phyloP scores from a whole-genome alignment of 1,140 invertebrate genomes.

The Pectinophora gossypiella region DNA sequence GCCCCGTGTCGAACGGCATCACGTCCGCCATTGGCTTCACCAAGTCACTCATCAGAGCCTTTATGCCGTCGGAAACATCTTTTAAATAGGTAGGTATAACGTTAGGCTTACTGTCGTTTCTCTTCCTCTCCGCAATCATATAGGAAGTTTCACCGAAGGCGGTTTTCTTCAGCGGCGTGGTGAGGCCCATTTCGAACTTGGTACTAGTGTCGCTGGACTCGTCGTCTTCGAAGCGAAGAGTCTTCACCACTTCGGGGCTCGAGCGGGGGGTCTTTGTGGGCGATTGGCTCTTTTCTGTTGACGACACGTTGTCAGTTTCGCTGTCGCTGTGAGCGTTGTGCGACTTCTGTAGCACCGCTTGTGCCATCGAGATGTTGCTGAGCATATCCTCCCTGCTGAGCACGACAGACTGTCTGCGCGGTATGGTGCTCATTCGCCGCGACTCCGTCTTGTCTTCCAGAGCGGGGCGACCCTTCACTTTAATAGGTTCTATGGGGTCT shows the following conservation, averaged over 20 bases:
- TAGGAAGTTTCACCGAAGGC: conserved; percentile 42
- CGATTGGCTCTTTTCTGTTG: not conserved
- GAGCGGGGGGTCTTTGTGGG: conserved; percentile 12
- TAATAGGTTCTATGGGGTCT: not conserved
- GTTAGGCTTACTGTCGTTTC: conserved; percentile 31
- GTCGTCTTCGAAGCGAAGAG: conserved; percentile 50
- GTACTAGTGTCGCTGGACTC: not conserved
- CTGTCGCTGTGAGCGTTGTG: not conserved
- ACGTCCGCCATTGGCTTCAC: conserved; percentile 38
- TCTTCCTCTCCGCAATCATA: no score
- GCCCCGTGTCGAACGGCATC: conserved; percentile 18
- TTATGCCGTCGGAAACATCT: conserved; percentile 48
- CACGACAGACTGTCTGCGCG: conserved; percentile 36
- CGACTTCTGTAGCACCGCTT: conserved; percentile 37
- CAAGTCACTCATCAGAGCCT: conserved; percentile 53
- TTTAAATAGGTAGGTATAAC: conserved; percentile 50
- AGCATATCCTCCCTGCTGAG: conserved; percentile 48
- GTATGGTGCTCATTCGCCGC: conserved; percentile 21
- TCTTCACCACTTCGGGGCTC: conserved; percentile 52
- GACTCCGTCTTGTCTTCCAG: not conserved
- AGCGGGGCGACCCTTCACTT: no score
- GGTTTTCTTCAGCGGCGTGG: conserved; percentile 44
- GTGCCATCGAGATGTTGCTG: conserved; percentile 48
- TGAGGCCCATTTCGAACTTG: conserved; percentile 26
- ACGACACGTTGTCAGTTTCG: not conserved